Conservation (phyloP, 2,888 invertebrate genomes). For the Eupithecia exiguata region DNA sequence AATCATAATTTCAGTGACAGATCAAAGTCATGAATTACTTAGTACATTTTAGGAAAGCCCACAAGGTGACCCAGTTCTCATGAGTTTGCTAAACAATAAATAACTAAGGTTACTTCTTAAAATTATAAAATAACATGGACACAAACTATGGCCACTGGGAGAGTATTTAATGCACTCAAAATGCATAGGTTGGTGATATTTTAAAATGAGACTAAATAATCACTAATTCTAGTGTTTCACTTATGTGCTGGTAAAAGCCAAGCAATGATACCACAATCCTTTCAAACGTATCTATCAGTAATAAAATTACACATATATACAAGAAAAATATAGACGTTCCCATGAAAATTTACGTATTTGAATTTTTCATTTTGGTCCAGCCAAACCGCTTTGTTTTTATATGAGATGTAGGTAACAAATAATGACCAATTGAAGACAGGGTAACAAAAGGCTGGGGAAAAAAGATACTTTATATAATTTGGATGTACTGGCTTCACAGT, state of each 20-base stretch:
- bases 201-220: constrained; percentile 18
- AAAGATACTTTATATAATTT: neutral
- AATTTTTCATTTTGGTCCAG: constrained; percentile 34
- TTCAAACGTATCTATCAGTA: constrained; percentile 10
- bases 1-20: constrained; percentile 59
- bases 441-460: neutral
- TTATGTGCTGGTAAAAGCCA: constrained; percentile 19
- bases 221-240: constrained; percentile 17
- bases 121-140: constrained; percentile 69
- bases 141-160: constrained; percentile 79
- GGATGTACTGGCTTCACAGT: neutral
- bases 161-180: constrained; percentile 60
- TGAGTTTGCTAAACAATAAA: constrained; percentile 51
- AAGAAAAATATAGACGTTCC: constrained; percentile 19
- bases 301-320: constrained; percentile 13
- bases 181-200: constrained; percentile 20
- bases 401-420: neutral
- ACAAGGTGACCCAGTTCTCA: constrained; percentile 2
- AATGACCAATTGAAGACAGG: neutral
- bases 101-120: constrained; percentile 46
- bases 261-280: constrained; percentile 18
- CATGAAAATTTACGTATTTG: constrained; percentile 26
- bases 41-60: constrained; percentile 50
- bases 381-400: constrained; percentile 24
- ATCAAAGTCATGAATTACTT: constrained; percentile 57